Conservation (phyloP, 2,888 invertebrate genomes). For the Portevinia maculata region DNA sequence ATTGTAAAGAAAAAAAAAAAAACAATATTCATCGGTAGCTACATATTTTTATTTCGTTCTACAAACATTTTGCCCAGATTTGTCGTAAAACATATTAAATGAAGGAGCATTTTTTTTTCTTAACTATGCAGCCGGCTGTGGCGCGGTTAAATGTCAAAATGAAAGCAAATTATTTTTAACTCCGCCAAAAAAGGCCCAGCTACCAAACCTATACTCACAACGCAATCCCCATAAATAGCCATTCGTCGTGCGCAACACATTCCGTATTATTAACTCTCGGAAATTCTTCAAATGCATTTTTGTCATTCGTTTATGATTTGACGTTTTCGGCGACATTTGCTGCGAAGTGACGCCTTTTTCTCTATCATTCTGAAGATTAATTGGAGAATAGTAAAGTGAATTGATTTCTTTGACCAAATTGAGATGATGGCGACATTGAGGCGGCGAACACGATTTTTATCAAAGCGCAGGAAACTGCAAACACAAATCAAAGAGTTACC, state of each 20-base stretch:
- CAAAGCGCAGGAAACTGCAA: constrained; percentile 26
- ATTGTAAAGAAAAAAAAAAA: too few relatives aligned
- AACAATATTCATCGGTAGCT: too few relatives aligned
- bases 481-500: not conserved
- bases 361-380: constrained; percentile 59
- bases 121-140: not conserved
- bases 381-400: constrained; percentile 64
- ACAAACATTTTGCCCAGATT: too few relatives aligned
- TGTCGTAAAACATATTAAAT: too few relatives aligned
- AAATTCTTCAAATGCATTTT: constrained; percentile 47
- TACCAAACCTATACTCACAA: constrained; percentile 10
- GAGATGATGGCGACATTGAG: constrained; percentile 68
- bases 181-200: constrained; percentile 19
- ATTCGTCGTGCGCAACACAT: not conserved
- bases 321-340: constrained; percentile 49
- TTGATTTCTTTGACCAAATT: constrained; percentile 71
- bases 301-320: constrained; percentile 69
- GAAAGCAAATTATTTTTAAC: constrained; percentile 30
- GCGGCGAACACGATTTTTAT: constrained; percentile 57
- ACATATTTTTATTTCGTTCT: too few relatives aligned
- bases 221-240: constrained; percentile 10
- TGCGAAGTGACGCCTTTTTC: constrained; percentile 48
- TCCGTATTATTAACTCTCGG: constrained; percentile 33
- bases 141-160: constrained; percentile 19
- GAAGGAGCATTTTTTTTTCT: not conserved